Conservation (phyloP, 2,888 invertebrate species). For the Ichneumon xanthorius region DNA sequence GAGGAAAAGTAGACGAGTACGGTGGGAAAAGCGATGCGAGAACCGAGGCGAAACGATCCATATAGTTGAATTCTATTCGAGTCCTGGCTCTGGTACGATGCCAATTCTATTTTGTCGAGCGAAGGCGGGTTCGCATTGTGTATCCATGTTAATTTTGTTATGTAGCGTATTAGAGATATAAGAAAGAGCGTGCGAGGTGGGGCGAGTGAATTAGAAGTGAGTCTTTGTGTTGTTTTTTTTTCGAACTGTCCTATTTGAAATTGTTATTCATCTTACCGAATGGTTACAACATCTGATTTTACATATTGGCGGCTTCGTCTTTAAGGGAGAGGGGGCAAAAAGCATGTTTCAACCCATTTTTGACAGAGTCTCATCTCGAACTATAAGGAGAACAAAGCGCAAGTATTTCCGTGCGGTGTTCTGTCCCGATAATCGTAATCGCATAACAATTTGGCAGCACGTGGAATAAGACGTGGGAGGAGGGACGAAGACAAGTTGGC, state of each 20-base stretch:
- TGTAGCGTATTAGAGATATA: slow-evolving; percentile 66
- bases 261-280: not conserved
- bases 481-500: not conserved
- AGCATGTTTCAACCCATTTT: not conserved
- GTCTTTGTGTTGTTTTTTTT: not conserved
- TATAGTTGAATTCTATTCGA: slow-evolving; percentile 83
- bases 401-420: too few species aligned
- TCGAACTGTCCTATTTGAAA: not conserved
- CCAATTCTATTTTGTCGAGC: slow-evolving; percentile 84
- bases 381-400: not conserved
- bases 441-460: not conserved
- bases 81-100: slow-evolving; percentile 80
- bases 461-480: not conserved
- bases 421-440: slow-evolving; percentile 1
- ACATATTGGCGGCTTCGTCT: too few species aligned
- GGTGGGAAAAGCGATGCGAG: slow-evolving; percentile 60
- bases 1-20: slow-evolving; percentile 40
- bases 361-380: not conserved
- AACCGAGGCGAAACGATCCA: slow-evolving; percentile 73
- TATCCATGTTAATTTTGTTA: slow-evolving; percentile 82
- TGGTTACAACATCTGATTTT: not conserved
- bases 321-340: not conserved
- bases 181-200: not conserved
- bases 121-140: slow-evolving; percentile 83
- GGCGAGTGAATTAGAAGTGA: slow-evolving; percentile 16